Evolutionary conservation across 2,113 vertebrate species (phyloP).

Genomic region (Drymodes brunneopygia): DNA sequence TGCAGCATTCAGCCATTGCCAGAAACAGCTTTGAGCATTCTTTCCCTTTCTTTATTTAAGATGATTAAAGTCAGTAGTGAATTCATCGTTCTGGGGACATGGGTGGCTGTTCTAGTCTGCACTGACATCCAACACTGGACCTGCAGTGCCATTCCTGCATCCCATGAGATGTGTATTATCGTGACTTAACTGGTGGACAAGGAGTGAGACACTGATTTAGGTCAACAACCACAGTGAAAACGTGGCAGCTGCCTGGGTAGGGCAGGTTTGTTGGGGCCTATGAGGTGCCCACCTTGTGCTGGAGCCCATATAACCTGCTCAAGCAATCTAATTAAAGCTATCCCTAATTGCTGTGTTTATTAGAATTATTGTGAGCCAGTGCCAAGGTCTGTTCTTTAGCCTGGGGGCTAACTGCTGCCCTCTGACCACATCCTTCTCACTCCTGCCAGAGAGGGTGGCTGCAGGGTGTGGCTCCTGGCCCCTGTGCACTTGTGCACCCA

Average conservation of each 20-base stretch:
- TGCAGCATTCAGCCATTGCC: neutral
- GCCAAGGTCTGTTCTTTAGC: slow-evolving; percentile 2
- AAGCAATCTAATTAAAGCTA: neutral
- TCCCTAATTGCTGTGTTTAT: neutral
- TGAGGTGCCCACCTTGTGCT: neutral
- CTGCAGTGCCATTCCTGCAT: neutral
- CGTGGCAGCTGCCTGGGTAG: neutral
- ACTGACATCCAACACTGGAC: neutral
- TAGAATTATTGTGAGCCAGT: neutral
- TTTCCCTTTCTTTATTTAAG: neutral
- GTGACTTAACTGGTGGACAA: neutral
- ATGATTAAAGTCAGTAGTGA: neutral
- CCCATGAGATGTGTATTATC: accelerated
- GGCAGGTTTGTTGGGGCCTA: neutral
- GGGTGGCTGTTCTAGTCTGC: neutral
- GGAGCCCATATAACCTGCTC: neutral
- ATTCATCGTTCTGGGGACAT: neutral
- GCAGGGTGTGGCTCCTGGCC: neutral
- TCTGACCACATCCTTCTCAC: neutral
- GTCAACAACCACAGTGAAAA: neutral
- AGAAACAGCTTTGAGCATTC: neutral
- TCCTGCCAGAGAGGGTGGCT: neutral
- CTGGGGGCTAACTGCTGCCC: neutral
- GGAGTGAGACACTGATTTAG: neutral
- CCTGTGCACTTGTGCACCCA: neutral